phyloP scores from a whole-genome alignment of 2,113 vertebrate species.

The Oxyura jamaicensis region DNA sequence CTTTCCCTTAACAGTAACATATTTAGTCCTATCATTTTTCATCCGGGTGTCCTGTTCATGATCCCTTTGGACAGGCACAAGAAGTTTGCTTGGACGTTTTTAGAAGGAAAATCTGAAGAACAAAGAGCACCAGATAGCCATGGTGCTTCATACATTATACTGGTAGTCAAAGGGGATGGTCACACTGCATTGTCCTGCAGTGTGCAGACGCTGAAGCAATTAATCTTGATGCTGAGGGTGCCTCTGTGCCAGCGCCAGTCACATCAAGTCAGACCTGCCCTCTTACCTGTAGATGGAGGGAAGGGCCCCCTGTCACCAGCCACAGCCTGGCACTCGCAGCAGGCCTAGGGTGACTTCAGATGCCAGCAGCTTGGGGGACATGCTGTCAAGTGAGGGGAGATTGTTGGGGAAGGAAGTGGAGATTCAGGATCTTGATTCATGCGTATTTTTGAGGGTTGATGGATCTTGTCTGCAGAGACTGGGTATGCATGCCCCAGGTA shows the following conservation, averaged over 20 bases:
- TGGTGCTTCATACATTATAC: background rate
- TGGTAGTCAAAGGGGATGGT: background rate
- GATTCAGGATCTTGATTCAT: background rate
- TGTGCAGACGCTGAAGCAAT: slow-evolving; percentile 12
- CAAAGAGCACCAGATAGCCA: background rate
- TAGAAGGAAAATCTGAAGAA: background rate
- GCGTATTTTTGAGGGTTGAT: background rate
- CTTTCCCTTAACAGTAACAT: background rate
- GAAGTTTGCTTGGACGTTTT: background rate
- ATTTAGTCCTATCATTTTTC: background rate
- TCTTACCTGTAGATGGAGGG: background rate
- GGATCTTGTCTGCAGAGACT: background rate
- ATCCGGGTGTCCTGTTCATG: background rate
- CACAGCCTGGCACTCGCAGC: background rate
- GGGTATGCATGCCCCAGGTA: background rate
- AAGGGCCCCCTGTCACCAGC: background rate
- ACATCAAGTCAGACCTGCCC: slow-evolving; percentile 20
- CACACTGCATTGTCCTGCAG: background rate
- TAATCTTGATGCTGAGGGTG: slow-evolving; percentile 15
- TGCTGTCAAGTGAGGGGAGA: slow-evolving; percentile 21
- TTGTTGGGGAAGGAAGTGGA: background rate
- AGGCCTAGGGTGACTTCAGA: background rate
- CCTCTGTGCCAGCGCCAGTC: background rate
- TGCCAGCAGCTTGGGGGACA: background rate
- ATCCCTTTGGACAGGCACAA: background rate